A percentile compares a stretch with the other conserved stretches of the same genome.
These are phyloP conservation scores for Sinonovacula constricta DNA, from an alignment of 1,140 invertebrate species.

Conservation along the genomic window DNA sequence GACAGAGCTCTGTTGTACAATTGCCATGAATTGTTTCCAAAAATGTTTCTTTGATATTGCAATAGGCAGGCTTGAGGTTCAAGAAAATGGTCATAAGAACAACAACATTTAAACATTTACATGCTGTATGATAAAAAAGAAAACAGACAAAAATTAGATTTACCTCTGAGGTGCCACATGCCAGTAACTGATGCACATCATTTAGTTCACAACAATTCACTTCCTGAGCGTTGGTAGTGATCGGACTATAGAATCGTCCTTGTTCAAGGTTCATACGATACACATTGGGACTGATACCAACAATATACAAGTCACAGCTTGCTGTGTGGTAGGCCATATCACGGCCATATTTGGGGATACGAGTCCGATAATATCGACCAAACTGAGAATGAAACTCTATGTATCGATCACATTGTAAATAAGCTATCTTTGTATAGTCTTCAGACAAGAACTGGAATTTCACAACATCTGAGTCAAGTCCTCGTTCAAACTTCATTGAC, in stretches of 20 bases:
- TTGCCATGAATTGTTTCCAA: too few relatives aligned
- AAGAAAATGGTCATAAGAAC: too few relatives aligned
- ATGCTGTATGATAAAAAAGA: too few relatives aligned
- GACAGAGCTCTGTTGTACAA: too few relatives aligned
- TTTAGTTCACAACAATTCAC: constrained; percentile 93
- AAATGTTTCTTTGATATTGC: too few relatives aligned
- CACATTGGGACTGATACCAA: constrained; percentile 92
- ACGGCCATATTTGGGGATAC: constrained; percentile 96
- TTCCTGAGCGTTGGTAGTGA: constrained; percentile 86
- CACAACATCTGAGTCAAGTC: constrained; percentile 94
- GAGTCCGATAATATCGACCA: constrained; percentile 92
- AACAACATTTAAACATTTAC: too few relatives aligned
- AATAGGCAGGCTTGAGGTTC: too few relatives aligned
- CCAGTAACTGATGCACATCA: constrained; percentile 91
- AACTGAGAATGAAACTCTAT: constrained; percentile 96
- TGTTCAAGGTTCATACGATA: constrained; percentile 97
- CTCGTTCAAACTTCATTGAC: constrained; percentile 98
- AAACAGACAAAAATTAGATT: too few relatives aligned
- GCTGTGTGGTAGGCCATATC: constrained; percentile 95
- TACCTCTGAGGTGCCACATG: constrained; percentile 91
- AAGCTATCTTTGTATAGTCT: constrained; percentile 81
- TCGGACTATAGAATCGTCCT: constrained; percentile 94
- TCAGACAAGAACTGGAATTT: constrained; percentile 83
- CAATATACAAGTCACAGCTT: constrained; percentile 94
- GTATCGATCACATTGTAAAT: constrained; percentile 86